Percentiles rank a stretch among this genome's conserved stretches.
These are phyloP conservation scores for Tetraodon nigroviridis DNA, from an alignment of 2,113 vertebrate species.

Conservation along the genomic window DNA sequence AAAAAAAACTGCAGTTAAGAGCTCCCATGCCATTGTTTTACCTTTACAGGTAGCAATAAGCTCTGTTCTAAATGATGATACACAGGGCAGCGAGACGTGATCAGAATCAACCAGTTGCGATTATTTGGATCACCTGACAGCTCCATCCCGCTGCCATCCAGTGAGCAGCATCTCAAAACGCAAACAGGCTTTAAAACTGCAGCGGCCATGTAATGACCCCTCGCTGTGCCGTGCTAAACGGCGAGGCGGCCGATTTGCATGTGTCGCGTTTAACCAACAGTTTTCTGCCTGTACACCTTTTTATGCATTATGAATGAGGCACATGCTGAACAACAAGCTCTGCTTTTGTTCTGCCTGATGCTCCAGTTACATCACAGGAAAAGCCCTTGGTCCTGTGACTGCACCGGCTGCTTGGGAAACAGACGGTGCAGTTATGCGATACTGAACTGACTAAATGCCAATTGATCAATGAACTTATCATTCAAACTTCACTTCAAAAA, in stretches of 20 bases:
- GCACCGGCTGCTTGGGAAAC: constrained; percentile 25
- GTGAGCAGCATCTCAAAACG: neutral
- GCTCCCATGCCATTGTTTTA: no score
- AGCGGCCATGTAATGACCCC: constrained; percentile 23
- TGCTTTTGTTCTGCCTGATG: constrained; percentile 69
- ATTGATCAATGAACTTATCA: neutral
- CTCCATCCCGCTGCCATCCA: no score
- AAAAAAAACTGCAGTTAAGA: no score
- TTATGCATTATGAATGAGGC: constrained; percentile 77
- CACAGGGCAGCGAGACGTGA: no score
- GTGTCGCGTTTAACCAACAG: constrained; percentile 73
- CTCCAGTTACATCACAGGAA: constrained; percentile 73
- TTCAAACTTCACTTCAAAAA: no score
- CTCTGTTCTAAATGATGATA: no score
- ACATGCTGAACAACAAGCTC: constrained; percentile 70
- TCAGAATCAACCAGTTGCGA: no score
- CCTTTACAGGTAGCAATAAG: no score
- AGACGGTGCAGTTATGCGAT: constrained; percentile 16
- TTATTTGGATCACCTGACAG: no score
- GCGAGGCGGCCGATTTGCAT: constrained; percentile 66
- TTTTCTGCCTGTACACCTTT: constrained; percentile 70
- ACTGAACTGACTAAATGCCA: neutral
- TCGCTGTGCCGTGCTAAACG: constrained; percentile 35
- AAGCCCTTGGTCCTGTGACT: constrained; percentile 56
- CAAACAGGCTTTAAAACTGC: constrained; percentile 5